Conservation (phyloP, 2,113 vertebrate species). For the Mirounga angustirostris region DNA sequence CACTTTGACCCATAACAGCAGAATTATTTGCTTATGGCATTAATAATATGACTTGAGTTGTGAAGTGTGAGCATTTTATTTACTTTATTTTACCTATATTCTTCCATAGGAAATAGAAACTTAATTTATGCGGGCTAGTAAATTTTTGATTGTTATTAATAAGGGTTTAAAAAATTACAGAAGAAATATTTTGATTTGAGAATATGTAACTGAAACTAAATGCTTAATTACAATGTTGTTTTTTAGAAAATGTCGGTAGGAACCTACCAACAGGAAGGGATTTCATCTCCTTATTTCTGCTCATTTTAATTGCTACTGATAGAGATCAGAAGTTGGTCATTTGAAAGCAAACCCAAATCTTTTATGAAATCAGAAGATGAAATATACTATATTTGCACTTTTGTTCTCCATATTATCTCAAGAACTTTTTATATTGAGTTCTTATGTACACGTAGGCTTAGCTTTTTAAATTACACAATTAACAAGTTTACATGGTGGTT, state of each 20-base stretch:
- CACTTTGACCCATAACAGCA: background rate
- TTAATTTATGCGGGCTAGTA: background rate
- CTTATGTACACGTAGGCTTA: background rate
- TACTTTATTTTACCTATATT: background rate
- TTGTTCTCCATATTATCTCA: background rate
- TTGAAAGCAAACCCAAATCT: background rate
- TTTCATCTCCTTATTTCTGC: background rate
- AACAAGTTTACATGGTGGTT: background rate
- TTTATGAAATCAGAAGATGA: background rate
- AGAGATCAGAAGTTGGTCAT: background rate
- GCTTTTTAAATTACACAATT: background rate
- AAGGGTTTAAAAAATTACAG: background rate
- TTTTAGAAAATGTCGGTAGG: background rate
- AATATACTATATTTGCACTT: background rate
- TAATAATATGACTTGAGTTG: background rate
- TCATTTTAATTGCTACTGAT: background rate
- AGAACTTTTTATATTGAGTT: background rate
- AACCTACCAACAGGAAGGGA: background rate
- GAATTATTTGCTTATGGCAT: background rate
- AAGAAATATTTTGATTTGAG: constrained; percentile 14
- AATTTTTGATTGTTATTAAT: constrained; percentile 42
- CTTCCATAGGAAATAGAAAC: background rate
- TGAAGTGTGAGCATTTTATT: background rate
- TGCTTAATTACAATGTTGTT: background rate
- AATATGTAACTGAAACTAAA: background rate